These are phyloP conservation scores for Bothrops jararaca DNA, from an alignment of 2,113 vertebrate genomes.

Conservation along the genomic window DNA sequence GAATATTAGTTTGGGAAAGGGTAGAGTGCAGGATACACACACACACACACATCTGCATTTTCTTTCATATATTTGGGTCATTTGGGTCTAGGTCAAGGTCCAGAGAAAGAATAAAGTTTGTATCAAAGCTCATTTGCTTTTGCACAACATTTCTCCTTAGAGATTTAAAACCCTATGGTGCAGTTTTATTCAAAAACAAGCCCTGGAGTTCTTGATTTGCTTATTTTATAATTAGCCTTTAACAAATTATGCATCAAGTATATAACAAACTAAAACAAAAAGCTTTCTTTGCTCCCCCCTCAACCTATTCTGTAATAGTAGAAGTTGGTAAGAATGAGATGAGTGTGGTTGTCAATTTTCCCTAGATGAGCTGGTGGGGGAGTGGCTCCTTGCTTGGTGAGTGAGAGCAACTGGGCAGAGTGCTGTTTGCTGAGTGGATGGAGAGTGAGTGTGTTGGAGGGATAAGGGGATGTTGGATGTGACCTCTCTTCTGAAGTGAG, in stretches of 20 bases:
- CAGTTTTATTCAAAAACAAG: neutral
- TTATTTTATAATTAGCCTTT: neutral
- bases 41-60: neutral
- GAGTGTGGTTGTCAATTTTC: neutral
- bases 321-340: neutral
- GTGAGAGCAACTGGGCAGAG: neutral
- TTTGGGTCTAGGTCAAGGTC: neutral
- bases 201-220: neutral
- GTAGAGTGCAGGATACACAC: neutral
- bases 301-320: neutral
- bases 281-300: neutral
- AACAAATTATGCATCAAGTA: neutral
- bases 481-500: neutral
- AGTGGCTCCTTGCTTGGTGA: neutral
- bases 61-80: neutral
- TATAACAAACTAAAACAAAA: neutral
- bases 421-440: neutral
- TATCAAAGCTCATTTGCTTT: neutral
- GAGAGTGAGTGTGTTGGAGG: neutral
- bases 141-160: neutral
- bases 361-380: neutral
- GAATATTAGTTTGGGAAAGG: neutral
- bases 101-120: neutral
- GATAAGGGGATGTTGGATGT: neutral
- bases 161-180: neutral